phyloP scores from a whole-genome alignment of 2,888 invertebrate species.

The Pristionchus exspectatus region DNA sequence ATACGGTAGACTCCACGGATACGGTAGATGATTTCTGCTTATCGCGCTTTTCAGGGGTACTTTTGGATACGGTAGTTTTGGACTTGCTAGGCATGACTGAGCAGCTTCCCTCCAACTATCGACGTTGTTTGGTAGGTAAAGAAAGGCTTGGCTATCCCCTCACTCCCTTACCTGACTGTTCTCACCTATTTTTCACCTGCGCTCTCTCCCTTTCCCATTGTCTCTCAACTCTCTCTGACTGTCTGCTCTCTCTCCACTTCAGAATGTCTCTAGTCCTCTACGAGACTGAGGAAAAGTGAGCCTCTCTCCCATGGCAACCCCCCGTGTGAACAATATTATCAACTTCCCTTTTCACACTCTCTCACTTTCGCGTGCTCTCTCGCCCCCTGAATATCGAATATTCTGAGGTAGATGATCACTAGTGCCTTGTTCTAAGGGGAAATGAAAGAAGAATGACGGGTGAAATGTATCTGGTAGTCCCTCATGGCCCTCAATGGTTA shows the following conservation, averaged over 20 bases:
- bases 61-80: not conserved
- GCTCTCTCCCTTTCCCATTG: not conserved
- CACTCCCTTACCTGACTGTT: not conserved
- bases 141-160: not conserved
- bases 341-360: not conserved
- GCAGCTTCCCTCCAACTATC: not conserved
- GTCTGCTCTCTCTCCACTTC: constrained; percentile 4
- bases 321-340: constrained; percentile 38
- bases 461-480: too few species aligned
- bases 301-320: constrained; percentile 9
- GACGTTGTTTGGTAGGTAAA: not conserved
- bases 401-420: constrained; percentile 3
- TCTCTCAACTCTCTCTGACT: not conserved
- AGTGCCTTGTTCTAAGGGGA: not conserved
- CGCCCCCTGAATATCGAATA: not conserved
- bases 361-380: constrained; percentile 8
- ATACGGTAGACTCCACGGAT: not conserved
- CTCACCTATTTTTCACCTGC: constrained; percentile 31
- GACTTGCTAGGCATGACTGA: constrained; percentile 10
- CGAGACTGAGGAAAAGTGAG: constrained; percentile 16
- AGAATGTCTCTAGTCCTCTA: constrained; percentile 4
- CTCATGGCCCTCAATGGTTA: too few species aligned
- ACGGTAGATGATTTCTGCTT: not conserved
- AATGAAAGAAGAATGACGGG: not conserved
- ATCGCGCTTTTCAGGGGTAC: not conserved